Evolutionary conservation across 2,888 invertebrate species (phyloP).

Genomic region (Lithophane socia): DNA sequence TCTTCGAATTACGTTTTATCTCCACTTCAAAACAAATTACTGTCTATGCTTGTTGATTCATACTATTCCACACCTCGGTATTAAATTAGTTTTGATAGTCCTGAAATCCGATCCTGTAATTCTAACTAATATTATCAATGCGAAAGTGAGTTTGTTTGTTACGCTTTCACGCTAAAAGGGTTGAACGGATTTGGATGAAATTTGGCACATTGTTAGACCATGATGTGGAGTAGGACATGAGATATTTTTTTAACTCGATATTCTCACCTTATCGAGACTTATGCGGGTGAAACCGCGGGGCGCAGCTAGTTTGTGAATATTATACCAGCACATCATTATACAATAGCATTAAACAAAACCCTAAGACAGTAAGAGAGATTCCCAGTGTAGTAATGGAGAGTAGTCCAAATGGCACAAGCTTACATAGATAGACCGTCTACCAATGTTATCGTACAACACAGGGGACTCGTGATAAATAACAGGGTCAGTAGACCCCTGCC

Average conservation of each 20-base stretch:
- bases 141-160: no score
- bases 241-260: no score
- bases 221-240: no score
- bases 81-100: not conserved
- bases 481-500: constrained; percentile 22
- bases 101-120: not conserved
- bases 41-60: not conserved
- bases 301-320: not conserved
- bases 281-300: no score
- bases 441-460: constrained; percentile 46
- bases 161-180: no score
- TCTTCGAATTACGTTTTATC: not conserved
- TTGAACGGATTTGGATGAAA: no score
- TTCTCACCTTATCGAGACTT: no score
- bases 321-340: not conserved
- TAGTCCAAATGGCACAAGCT: not conserved
- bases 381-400: not conserved
- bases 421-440: constrained; percentile 37
- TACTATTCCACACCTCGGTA: not conserved
- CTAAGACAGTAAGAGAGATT: constrained; percentile 1
- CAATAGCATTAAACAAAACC: not conserved
- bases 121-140: no score
- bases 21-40: constrained; percentile 1
- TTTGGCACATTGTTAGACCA: no score
- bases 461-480: constrained; percentile 41